Base-by-base conservation (phyloP, 2,113 vertebrate species). In the Clarias magur region DNA sequence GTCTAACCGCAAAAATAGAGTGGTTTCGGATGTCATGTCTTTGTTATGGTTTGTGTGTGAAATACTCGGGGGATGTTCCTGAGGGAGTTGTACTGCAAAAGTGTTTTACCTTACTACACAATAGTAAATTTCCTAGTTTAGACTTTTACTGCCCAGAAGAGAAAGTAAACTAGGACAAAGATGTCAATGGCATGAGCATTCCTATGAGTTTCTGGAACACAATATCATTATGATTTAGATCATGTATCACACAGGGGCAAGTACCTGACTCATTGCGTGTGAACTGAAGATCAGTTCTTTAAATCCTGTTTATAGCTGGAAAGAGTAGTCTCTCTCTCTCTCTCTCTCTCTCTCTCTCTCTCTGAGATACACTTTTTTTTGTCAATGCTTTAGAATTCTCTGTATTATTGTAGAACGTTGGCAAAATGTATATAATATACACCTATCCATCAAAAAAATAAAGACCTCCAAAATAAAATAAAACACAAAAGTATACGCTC, bases 1-100 rank as follows among this genome's bases (percentile, higher is more conserved):
- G 59, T 67, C 75, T 73, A 63, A 75, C 34, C n/a, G 63, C 23
- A 34, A 65, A 72, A 38, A 21, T 62, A 85, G 34, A 85, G 65
- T 84, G 73, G 87, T 86, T 70, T 90, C 83, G 72, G 30, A 80
- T 90, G 25, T 85, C 89, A 79, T 16, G 57, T 65, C 87, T 72
- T 90, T 90, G 85, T 86, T 68, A 81, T 62, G 73, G 30, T 84
- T 82, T 88, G 81, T 84, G 59, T 65, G 65, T 9, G n/a, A 86
- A 88, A 81, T 56, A 23, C 5, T 83, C 30, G n/a, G 1, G 13
- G 13, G 25, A 57, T 13, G 19, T 65, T 67, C 27, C 1, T 56
- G 11, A 16, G 34, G 27, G 59, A 3, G 27, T 76, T 25, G 38
- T 83, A 63, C 75, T 67, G 30, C 23, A 70, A 79, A 75, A 82